These are phyloP conservation scores for Formica aserva DNA, from an alignment of 2,888 invertebrate species.

Conservation along the genomic window DNA sequence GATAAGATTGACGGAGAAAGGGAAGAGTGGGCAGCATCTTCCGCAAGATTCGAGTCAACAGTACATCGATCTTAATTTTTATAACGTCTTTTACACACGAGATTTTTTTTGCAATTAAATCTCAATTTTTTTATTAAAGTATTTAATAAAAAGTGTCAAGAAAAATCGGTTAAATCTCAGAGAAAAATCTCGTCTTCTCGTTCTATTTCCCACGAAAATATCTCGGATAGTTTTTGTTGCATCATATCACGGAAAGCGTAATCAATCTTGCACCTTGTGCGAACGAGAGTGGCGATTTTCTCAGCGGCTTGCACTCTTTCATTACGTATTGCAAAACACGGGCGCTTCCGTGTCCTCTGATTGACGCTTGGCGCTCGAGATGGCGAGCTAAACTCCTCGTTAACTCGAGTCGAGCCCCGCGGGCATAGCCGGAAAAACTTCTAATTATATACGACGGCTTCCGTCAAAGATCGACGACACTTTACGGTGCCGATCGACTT, in stretches of 20 bases:
- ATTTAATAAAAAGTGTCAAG: not conserved
- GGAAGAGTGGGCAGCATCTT: conserved; percentile 25
- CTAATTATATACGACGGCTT: conserved; percentile 68
- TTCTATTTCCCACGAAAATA: not conserved
- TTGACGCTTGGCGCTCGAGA: conserved; percentile 54
- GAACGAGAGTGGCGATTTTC: conserved; percentile 60
- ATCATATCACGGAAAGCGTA: conserved; percentile 10
- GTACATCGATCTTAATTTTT: conserved; percentile 2
- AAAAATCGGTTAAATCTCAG: not conserved
- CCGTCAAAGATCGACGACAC: conserved; percentile 63
- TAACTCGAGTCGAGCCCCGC: conserved; percentile 66
- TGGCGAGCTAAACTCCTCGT: conserved; percentile 33
- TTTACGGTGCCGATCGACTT: conserved; percentile 68
- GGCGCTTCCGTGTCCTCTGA: conserved; percentile 65
- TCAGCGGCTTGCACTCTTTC: conserved; percentile 66
- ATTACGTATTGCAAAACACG: conserved; percentile 63
- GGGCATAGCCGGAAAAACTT: conserved; percentile 64
- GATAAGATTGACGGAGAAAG: conserved; percentile 14
- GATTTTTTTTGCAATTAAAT: not conserved
- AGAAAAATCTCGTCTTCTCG: not conserved
- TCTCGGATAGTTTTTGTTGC: not conserved
- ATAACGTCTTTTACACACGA: not conserved
- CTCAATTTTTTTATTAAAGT: not conserved
- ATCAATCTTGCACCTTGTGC: conserved; percentile 60
- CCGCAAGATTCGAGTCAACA: conserved; percentile 27